phyloP scores from a whole-genome alignment of 2,888 invertebrate species.

The Tetragnatha montana region DNA sequence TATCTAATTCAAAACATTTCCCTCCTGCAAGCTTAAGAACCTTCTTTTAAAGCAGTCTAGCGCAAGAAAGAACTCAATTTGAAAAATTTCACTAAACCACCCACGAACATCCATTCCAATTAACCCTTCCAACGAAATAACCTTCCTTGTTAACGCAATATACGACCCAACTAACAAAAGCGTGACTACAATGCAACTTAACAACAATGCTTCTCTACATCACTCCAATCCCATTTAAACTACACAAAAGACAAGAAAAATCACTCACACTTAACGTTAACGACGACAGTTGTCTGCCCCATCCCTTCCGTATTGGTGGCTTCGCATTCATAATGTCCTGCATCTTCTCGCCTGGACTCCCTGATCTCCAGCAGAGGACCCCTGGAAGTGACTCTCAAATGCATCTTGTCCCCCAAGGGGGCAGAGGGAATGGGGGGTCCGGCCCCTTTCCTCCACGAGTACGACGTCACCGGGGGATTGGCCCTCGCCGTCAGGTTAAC shows the following conservation, averaged over 20 bases:
- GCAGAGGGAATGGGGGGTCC: slow-evolving; percentile 77
- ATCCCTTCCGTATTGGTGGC: slow-evolving; percentile 92
- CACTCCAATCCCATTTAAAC: background rate
- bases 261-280: slow-evolving; percentile 84
- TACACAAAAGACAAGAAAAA: background rate
- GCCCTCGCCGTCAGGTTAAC: slow-evolving; percentile 88
- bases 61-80: too few species aligned
- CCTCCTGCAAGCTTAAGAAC: too few species aligned
- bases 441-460: slow-evolving; percentile 86
- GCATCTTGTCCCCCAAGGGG: slow-evolving; percentile 11
- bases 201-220: too few species aligned
- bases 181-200: too few species aligned
- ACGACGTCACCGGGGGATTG: slow-evolving; percentile 88
- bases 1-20: too few species aligned
- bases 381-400: slow-evolving; percentile 61
- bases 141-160: too few species aligned
- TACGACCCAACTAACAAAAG: too few species aligned
- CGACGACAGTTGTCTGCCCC: slow-evolving; percentile 84
- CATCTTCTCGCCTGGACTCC: slow-evolving; percentile 85
- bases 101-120: too few species aligned
- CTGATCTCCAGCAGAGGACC: slow-evolving; percentile 86
- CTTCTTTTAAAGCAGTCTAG: too few species aligned
- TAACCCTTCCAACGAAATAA: too few species aligned
- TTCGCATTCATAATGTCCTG: slow-evolving; percentile 89
- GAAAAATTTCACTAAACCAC: too few species aligned